Percentiles rank a stretch among this genome's conserved stretches.
phyloP scores from a whole-genome alignment of 2,113 vertebrate genomes.

The Cinclus cinclus region DNA sequence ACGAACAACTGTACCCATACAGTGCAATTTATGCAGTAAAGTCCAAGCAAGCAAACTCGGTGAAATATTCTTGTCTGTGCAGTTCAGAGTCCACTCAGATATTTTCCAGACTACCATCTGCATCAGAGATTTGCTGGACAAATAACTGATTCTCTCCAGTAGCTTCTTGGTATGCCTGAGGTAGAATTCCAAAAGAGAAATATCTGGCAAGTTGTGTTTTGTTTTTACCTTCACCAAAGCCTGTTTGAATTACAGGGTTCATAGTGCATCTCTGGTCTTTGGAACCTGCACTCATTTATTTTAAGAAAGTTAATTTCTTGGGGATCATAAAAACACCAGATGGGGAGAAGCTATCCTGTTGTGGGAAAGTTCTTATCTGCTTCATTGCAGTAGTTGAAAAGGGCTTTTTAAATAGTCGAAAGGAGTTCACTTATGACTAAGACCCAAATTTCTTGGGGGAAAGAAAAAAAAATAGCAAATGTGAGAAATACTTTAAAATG shows the following conservation, averaged over 20 bases:
- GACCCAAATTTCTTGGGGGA: neutral
- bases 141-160: constrained; percentile 56
- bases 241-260: neutral
- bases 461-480: neutral
- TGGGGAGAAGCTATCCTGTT: neutral
- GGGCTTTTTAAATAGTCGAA: neutral
- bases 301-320: neutral
- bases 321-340: neutral
- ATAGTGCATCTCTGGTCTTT: neutral
- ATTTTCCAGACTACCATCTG: neutral
- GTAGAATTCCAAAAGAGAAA: neutral
- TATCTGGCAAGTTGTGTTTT: neutral
- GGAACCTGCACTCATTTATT: neutral
- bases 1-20: constrained; percentile 3
- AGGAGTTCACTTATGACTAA: neutral
- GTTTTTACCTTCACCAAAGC: neutral
- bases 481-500: neutral
- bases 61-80: neutral
- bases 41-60: neutral
- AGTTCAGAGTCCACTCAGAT: constrained; percentile 59
- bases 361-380: neutral
- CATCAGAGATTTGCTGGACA: constrained; percentile 11
- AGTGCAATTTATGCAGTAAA: neutral
- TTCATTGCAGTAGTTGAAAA: neutral
- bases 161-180: constrained; percentile 46